phyloP scores from a whole-genome alignment of 2,113 vertebrate species.

The Andinoacara biseriatus region DNA sequence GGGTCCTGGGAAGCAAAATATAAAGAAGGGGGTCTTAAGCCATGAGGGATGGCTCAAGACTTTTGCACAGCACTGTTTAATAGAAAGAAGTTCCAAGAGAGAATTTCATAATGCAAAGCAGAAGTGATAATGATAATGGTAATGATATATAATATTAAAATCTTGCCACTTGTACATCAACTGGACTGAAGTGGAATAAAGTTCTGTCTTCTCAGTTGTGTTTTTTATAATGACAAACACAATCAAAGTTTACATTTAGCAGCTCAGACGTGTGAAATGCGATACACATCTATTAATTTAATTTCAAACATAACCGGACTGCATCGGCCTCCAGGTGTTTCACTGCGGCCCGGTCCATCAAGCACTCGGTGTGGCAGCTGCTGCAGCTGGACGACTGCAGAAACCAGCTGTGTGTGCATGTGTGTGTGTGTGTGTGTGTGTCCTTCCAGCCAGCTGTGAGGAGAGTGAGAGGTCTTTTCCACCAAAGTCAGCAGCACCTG shows the following conservation, averaged over 20 bases:
- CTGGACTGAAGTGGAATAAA: neutral
- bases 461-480: slow-evolving; percentile 68
- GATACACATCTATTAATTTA: neutral
- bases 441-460: slow-evolving; percentile 54
- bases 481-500: slow-evolving; percentile 68
- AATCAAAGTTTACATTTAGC: slow-evolving; percentile 11
- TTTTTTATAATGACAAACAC: neutral
- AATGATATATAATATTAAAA: neutral
- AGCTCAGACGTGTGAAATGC: neutral
- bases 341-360: slow-evolving; percentile 17
- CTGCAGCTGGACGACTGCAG: slow-evolving; percentile 51
- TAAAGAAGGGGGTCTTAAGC: too few species aligned
- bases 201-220: neutral
- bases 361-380: slow-evolving; percentile 49
- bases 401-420: slow-evolving; percentile 53
- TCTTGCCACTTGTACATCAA: neutral
- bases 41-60: neutral
- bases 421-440: slow-evolving; percentile 5
- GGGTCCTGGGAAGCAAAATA: neutral
- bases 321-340: slow-evolving; percentile 53
- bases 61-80: neutral
- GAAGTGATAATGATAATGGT: neutral
- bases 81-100: neutral
- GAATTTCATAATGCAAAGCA: neutral
- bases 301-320: neutral